Evolutionary conservation across 2,113 vertebrate species (phyloP).

Genomic region (Paradoxurus hermaphroditus): DNA sequence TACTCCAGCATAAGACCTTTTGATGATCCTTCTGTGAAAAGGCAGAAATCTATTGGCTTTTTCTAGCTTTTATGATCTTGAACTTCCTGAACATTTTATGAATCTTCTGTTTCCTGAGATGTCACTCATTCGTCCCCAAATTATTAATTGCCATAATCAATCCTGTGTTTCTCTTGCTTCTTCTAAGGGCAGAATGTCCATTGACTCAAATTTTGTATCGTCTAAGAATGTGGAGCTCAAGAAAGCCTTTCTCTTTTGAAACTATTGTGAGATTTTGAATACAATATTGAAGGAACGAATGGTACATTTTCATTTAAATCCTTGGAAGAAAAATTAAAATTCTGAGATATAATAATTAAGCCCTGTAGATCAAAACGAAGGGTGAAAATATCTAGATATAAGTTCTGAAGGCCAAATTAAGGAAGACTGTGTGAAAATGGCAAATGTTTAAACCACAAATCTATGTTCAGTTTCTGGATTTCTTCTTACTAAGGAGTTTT

Average conservation of each 20-base stretch:
- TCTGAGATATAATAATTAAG: neutral
- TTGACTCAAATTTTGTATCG: neutral
- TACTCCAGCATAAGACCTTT: neutral
- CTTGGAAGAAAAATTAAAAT: neutral
- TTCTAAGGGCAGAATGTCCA: neutral
- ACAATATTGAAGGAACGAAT: slow-evolving; percentile 1
- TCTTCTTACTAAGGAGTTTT: slow-evolving; percentile 49
- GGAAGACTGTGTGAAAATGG: neutral
- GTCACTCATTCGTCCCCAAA: neutral
- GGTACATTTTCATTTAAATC: neutral
- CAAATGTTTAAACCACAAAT: slow-evolving; percentile 10
- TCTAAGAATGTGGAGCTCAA: neutral
- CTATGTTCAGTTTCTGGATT: slow-evolving; percentile 32
- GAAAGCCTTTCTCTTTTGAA: slow-evolving; percentile 1
- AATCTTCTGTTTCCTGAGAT: slow-evolving; percentile 4
- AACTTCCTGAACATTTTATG: neutral
- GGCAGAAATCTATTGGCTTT: neutral
- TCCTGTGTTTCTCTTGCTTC: neutral
- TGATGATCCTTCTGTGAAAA: slow-evolving; percentile 17
- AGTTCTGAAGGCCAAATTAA: slow-evolving; percentile 1
- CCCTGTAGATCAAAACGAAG: slow-evolving; percentile 25
- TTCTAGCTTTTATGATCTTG: neutral
- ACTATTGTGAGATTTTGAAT: neutral
- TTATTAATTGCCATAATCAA: neutral
- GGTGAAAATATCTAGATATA: neutral